Conservation (phyloP, 2,888 invertebrate genomes). For the Epirrita christyi region DNA sequence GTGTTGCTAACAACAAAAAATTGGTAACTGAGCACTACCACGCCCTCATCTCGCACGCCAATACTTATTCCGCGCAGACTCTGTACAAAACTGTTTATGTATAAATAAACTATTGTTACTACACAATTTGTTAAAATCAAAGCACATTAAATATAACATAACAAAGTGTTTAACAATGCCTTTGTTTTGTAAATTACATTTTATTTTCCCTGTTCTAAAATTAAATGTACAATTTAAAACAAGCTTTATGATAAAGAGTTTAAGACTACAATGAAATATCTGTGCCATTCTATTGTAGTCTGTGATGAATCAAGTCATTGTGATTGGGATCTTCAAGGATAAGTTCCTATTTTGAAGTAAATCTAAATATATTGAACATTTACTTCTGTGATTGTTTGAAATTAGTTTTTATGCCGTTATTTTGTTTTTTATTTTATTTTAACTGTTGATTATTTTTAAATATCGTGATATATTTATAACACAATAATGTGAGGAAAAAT, state of each 20-base stretch:
- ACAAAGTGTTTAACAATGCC: background rate
- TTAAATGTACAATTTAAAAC: conserved; percentile 9
- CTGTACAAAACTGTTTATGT: too few relatives aligned
- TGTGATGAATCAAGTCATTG: conserved; percentile 34
- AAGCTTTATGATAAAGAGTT: conserved; percentile 14
- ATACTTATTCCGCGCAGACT: too few relatives aligned
- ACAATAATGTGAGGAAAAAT: conserved; percentile 42
- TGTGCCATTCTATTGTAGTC: conserved; percentile 24
- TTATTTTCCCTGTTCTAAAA: conserved; percentile 8
- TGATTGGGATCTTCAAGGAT: conserved; percentile 36
- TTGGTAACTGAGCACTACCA: too few relatives aligned
- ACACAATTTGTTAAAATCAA: too few relatives aligned
- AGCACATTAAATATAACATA: too few relatives aligned
- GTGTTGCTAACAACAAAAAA: too few relatives aligned
- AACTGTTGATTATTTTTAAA: background rate
- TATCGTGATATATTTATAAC: background rate
- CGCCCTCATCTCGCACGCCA: too few relatives aligned
- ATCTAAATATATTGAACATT: background rate
- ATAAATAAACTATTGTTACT: too few relatives aligned
- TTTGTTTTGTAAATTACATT: conserved; percentile 5
- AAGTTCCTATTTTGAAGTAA: conserved; percentile 34
- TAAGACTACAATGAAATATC: conserved; percentile 18
- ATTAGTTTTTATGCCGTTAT: too few relatives aligned
- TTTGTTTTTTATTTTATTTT: background rate
- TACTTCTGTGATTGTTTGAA: background rate